Evolutionary conservation across 1,140 invertebrate genomes (phyloP), one percentile per base, ranked within the genome.

Genomic region (Cydia pomonella): DNA sequence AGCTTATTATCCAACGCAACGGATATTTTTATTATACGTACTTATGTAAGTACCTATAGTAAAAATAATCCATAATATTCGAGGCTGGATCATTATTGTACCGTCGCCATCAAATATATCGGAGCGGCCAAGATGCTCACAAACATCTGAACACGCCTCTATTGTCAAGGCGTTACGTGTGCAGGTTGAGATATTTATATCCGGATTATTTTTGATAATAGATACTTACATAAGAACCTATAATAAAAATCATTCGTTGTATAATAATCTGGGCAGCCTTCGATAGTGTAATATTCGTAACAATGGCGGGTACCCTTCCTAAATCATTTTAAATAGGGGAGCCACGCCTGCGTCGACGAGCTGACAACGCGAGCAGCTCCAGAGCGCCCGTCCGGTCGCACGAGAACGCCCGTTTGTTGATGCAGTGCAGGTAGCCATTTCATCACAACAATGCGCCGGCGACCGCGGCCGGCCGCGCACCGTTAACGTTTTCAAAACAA

Each of bases 401-500:
- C 81, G 87, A 83, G 84, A 82, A 82, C 76, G 78, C 83, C 81
- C 80, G 77, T 76, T 81, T 79, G 84, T 86, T 89, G 78, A 82
- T 87, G 41, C 41, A 44, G 41, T 84, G 76, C 85, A 83, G 82
- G 81, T 80, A 84, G 75, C 78, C 83, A 87, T 84, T 81, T 81
- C 81, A 79, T 74, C 83, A 87, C 81, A 89, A 89, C 84, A 91
- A 86, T 87, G 84, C 80, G 78, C 73, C 73, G 44, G 77, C 80
- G 86, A 82, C 77, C 74, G 77, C 84, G 73, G 77, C 85, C 72
- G 81, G 78, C 84, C 85, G 85, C 80, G 79, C 77, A 79, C 82
- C 80, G 78, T 76, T 78, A 53, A 79, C 85, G 87, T 91, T 92
- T 91, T 90, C 85, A 92, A 90, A 92, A 92, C 89, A 91, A 85